Evolutionary conservation across 2,888 invertebrate species (phyloP).

Genomic region (Ochropleura plecta): DNA sequence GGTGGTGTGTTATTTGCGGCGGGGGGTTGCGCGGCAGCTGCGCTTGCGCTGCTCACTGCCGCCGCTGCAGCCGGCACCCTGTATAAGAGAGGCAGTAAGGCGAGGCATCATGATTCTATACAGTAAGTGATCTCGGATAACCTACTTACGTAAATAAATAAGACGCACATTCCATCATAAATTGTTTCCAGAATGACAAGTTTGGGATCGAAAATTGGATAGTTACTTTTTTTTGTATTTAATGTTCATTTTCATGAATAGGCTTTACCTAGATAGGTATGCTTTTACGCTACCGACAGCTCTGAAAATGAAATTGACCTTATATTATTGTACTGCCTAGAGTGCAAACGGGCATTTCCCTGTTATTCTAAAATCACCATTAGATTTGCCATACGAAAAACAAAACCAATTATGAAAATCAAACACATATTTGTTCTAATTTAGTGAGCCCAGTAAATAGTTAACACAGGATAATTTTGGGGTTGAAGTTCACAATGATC

Average conservation of each 20-base stretch:
- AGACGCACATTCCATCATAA: background rate
- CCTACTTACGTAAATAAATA: too few relatives aligned
- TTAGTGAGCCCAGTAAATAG: background rate
- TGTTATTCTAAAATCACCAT: background rate
- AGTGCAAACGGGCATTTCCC: background rate
- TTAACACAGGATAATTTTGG: background rate
- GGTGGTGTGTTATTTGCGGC: conserved; percentile 94
- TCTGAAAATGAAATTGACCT: too few relatives aligned
- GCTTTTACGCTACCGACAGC: too few relatives aligned
- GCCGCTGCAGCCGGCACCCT: conserved; percentile 93
- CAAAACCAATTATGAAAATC: background rate
- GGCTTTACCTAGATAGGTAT: background rate
- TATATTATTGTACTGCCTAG: too few relatives aligned
- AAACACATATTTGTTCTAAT: background rate
- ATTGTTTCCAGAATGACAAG: background rate
- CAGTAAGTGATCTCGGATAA: conserved; percentile 90
- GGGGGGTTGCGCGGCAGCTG: conserved; percentile 95
- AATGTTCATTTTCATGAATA: background rate
- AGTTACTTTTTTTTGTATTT: background rate
- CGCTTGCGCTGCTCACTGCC: conserved; percentile 92
- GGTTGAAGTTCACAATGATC: background rate
- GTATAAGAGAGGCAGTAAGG: conserved; percentile 92
- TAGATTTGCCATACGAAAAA: background rate
- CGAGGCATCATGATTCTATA: conserved; percentile 92
- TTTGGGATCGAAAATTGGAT: background rate